Conservation (phyloP, 2,888 invertebrate species). For the Sussaba pulchella region DNA sequence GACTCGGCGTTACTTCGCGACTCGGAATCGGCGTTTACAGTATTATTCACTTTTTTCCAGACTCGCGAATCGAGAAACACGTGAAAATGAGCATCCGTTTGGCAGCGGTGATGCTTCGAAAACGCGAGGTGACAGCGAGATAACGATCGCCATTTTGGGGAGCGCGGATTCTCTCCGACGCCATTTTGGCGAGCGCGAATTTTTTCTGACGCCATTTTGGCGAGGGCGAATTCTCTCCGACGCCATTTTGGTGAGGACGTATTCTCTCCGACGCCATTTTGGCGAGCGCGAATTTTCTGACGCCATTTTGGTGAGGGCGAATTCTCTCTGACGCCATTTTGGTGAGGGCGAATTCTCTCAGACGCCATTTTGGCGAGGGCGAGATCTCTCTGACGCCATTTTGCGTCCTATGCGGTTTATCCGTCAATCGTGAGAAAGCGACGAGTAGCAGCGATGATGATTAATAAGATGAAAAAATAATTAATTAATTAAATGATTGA, state of each 20-base stretch:
- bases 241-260: slow-evolving; percentile 48
- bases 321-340: too few relatives aligned
- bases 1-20: slow-evolving; percentile 21
- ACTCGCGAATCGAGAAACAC: slow-evolving; percentile 11
- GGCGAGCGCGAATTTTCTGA: not conserved
- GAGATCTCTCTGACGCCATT: too few relatives aligned
- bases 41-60: slow-evolving; percentile 48
- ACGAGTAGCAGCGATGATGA: not conserved
- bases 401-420: slow-evolving; percentile 3
- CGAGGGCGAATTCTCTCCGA: too few relatives aligned
- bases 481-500: too few relatives aligned
- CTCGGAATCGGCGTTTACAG: slow-evolving; percentile 47
- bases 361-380: too few relatives aligned
- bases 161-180: too few relatives aligned
- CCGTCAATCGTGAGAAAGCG: slow-evolving; percentile 8
- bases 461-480: slow-evolving; percentile 8
- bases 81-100: slow-evolving; percentile 18
- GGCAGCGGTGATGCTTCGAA: slow-evolving; percentile 5
- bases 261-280: too few relatives aligned
- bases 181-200: too few relatives aligned
- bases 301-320: too few relatives aligned
- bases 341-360: too few relatives aligned
- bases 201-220: not conserved
- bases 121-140: slow-evolving; percentile 11
- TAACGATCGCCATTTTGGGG: slow-evolving; percentile 29